phyloP scores from a whole-genome alignment of 2,797 vertebrate genomes.

The Sebastiscus tertius region DNA sequence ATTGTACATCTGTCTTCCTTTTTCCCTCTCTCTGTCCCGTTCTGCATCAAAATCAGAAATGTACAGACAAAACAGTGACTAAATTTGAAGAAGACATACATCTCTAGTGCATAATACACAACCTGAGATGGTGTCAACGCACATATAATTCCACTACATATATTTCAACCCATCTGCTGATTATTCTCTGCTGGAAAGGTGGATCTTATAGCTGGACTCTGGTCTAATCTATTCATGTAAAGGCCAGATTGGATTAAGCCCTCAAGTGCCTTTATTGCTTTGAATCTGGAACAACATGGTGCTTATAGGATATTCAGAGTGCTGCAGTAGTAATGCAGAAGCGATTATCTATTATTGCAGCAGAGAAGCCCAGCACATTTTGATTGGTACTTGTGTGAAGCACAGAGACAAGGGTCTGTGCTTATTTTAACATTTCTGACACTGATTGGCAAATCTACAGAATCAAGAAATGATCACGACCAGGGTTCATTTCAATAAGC shows the following conservation, averaged over 20 bases:
- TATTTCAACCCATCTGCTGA: not conserved
- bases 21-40: not conserved
- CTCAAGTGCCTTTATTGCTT: slow-evolving; percentile 20
- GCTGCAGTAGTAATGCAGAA: not conserved
- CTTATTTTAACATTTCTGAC: not conserved
- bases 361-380: not conserved
- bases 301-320: not conserved
- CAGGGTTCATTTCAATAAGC: not conserved
- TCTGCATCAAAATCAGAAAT: not conserved
- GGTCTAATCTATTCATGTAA: slow-evolving; percentile 1
- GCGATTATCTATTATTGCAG: slow-evolving; percentile 1
- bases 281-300: slow-evolving; percentile 8
- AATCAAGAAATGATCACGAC: not conserved
- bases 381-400: not conserved
- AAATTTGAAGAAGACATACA: not conserved
- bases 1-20: not conserved
- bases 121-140: not conserved
- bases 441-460: not conserved
- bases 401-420: not conserved
- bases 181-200: not conserved
- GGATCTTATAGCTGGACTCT: not conserved
- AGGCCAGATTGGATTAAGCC: slow-evolving; percentile 20
- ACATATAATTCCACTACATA: not conserved
- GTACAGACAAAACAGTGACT: not conserved
- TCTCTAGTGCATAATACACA: not conserved